Conservation (phyloP, 2,113 vertebrate species). For the Silurus glanis region DNA sequence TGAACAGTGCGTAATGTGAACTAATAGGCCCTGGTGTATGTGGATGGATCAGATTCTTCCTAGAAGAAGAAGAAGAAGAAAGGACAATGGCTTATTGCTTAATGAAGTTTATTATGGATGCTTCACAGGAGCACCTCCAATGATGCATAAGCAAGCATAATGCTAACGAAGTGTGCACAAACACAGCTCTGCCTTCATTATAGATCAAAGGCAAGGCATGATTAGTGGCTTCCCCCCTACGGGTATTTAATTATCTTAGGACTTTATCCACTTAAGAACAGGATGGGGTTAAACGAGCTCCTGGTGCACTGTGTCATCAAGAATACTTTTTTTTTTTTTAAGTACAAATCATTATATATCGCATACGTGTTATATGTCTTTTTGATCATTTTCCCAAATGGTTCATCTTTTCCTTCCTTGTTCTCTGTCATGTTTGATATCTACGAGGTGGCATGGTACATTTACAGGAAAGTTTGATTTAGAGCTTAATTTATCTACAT, state of each 20-base stretch:
- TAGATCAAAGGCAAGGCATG: slow-evolving; percentile 70
- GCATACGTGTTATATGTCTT: neutral
- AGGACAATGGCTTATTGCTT: neutral
- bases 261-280: slow-evolving; percentile 67
- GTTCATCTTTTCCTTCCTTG: neutral
- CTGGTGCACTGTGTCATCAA: neutral
- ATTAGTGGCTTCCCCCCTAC: slow-evolving; percentile 62
- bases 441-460: neutral
- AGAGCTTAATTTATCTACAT: too few relatives aligned
- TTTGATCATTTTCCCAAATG: neutral
- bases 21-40: neutral
- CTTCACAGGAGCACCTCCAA: neutral
- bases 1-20: neutral
- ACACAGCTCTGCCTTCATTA: slow-evolving; percentile 65
- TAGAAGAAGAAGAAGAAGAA: neutral
- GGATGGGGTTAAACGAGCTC: slow-evolving; percentile 61
- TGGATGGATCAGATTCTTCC: neutral
- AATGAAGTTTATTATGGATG: neutral
- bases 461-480: too few relatives aligned
- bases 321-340: neutral
- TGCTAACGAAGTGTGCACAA: slow-evolving; percentile 53
- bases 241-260: slow-evolving; percentile 71
- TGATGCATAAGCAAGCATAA: neutral
- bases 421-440: neutral
- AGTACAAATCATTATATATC: neutral